These are phyloP conservation scores for Malthinus flaveolus DNA, from an alignment of 2,888 invertebrate genomes.

Conservation along the genomic window DNA sequence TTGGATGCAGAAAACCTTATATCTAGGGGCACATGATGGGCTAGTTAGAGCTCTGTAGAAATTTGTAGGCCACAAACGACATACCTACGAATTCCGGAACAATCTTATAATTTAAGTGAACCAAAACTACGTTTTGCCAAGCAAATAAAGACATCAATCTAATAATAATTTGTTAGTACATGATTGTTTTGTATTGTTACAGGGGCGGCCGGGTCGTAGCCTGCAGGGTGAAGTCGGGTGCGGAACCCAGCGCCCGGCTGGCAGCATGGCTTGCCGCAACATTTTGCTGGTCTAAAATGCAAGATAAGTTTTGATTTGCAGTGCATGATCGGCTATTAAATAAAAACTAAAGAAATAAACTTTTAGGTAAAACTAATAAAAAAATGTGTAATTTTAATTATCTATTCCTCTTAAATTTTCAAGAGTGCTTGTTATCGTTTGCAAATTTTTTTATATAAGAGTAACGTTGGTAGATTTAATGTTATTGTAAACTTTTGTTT, in stretches of 20 bases:
- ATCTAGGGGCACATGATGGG: too few relatives aligned
- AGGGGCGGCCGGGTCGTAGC: conserved; percentile 64
- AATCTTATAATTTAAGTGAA: too few relatives aligned
- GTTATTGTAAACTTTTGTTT: conserved; percentile 12
- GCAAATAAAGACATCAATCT: too few relatives aligned
- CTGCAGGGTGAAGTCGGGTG: conserved; percentile 61
- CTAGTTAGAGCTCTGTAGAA: too few relatives aligned
- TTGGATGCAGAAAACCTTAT: too few relatives aligned
- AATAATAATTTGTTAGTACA: neutral
- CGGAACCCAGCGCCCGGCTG: conserved; percentile 54
- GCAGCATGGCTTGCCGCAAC: conserved; percentile 37
- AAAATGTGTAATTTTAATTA: conserved; percentile 35
- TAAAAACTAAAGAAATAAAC: conserved; percentile 31
- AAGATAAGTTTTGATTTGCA: conserved; percentile 23
- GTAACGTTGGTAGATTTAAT: conserved; percentile 23
- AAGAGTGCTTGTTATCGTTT: conserved; percentile 30
- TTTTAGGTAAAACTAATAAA: conserved; percentile 25
- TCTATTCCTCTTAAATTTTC: conserved; percentile 33
- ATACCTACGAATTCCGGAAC: too few relatives aligned
- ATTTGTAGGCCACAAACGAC: too few relatives aligned
- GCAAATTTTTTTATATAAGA: conserved; percentile 25
- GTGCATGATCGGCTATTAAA: conserved; percentile 36
- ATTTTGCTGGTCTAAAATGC: conserved; percentile 27
- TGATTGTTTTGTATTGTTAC: conserved; percentile 32
- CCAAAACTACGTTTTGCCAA: neutral